Conservation (phyloP, 1,140 invertebrate genomes). For the Zaprionus davidi region DNA sequence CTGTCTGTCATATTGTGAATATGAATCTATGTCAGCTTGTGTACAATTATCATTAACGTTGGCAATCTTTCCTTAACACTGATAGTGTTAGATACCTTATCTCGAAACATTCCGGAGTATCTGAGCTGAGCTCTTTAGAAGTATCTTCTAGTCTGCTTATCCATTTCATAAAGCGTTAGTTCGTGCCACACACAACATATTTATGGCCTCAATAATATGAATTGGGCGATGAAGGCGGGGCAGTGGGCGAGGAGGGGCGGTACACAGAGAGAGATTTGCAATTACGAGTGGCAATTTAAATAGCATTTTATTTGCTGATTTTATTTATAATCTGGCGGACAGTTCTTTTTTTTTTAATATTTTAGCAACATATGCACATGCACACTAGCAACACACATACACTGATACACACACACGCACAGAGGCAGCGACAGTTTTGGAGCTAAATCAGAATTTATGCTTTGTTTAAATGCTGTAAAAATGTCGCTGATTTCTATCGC, state of each 20-base stretch:
- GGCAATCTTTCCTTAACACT: background rate
- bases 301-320: conserved; percentile 70
- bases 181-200: conserved; percentile 26
- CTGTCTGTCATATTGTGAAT: background rate
- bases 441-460: conserved; percentile 82
- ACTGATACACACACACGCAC: conserved; percentile 22
- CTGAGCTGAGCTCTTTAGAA: conserved; percentile 20
- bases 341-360: conserved; percentile 48
- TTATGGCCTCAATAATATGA: conserved; percentile 64
- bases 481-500: conserved; percentile 79
- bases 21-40: conserved; percentile 16
- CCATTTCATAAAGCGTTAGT: conserved; percentile 21
- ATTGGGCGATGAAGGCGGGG: conserved; percentile 3
- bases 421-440: conserved; percentile 66
- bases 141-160: conserved; percentile 20
- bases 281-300: conserved; percentile 76
- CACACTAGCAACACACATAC: conserved; percentile 32
- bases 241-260: background rate
- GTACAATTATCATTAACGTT: conserved; percentile 21
- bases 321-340: conserved; percentile 67
- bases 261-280: conserved; percentile 38
- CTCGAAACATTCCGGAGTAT: conserved; percentile 36
- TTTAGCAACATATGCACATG: conserved; percentile 52
- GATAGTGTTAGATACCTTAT: conserved; percentile 11
- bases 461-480: conserved; percentile 83